Percentiles rank a stretch among this genome's conserved stretches.
Conservation (phyloP, 2,888 invertebrate genomes). For the Lithophane ornitopus region DNA sequence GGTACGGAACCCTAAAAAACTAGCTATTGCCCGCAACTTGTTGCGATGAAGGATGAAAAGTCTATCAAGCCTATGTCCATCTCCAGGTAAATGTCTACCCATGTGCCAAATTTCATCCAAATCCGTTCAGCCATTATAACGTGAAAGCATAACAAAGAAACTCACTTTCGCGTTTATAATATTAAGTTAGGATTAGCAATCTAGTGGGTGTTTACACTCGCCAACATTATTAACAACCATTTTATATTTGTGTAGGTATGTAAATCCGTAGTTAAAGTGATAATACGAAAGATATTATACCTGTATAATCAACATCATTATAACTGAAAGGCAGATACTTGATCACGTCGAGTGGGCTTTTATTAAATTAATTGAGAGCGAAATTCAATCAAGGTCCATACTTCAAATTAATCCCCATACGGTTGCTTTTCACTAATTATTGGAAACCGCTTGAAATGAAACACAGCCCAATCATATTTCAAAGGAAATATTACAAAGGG, state of each 20-base stretch:
- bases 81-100: too few species aligned
- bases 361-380: slow-evolving; percentile 76
- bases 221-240: background rate
- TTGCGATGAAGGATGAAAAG: too few species aligned
- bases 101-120: too few species aligned
- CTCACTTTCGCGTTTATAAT: too few species aligned
- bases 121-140: too few species aligned
- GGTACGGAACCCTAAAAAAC: too few species aligned
- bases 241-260: background rate
- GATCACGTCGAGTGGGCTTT: slow-evolving; percentile 69
- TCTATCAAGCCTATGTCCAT: too few species aligned
- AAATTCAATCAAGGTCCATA: slow-evolving; percentile 77
- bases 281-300: background rate
- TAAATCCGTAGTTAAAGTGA: background rate
- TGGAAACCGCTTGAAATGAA: slow-evolving; percentile 68
- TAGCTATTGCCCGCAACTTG: too few species aligned
- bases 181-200: too few species aligned
- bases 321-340: slow-evolving; percentile 63
- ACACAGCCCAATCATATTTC: slow-evolving; percentile 61
- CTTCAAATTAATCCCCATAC: slow-evolving; percentile 75
- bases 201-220: background rate
- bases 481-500: slow-evolving; percentile 49
- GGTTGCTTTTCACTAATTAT: slow-evolving; percentile 71
- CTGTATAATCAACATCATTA: slow-evolving; percentile 46
- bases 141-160: too few species aligned